A percentile compares a stretch with the other conserved stretches of the same genome.
These are phyloP conservation scores for Oreotrochilus melanogaster DNA, from an alignment of 2,113 vertebrate genomes.

Conservation along the genomic window DNA sequence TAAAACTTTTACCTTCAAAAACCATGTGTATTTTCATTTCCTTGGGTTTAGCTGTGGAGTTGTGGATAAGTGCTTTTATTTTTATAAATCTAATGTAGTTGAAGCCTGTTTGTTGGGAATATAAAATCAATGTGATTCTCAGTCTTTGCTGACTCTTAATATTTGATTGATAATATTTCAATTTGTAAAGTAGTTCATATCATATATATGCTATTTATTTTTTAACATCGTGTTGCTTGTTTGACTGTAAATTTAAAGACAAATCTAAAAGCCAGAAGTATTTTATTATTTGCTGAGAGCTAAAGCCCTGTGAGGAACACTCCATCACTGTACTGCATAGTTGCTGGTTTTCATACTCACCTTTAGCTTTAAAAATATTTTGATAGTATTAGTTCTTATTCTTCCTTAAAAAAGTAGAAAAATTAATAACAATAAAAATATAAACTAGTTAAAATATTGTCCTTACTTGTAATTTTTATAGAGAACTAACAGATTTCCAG, in stretches of 20 bases:
- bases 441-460: neutral
- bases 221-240: neutral
- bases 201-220: neutral
- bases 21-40: neutral
- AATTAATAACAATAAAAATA: neutral
- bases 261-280: neutral
- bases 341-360: neutral
- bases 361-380: neutral
- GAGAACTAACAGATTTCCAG: neutral
- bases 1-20: neutral
- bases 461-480: neutral
- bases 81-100: neutral
- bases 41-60: neutral
- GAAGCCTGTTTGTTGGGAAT: neutral
- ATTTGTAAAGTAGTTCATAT: neutral
- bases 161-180: neutral
- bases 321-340: rapidly evolving
- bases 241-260: neutral
- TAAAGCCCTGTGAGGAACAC: neutral
- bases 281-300: neutral
- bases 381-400: neutral
- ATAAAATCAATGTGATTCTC: neutral
- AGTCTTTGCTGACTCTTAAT: neutral
- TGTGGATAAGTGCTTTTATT: neutral
- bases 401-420: neutral